Evolutionary conservation across 1,140 invertebrate species (phyloP), one percentile per base, ranked within the genome.

Genomic region (Drosophila lacteicornis): DNA sequence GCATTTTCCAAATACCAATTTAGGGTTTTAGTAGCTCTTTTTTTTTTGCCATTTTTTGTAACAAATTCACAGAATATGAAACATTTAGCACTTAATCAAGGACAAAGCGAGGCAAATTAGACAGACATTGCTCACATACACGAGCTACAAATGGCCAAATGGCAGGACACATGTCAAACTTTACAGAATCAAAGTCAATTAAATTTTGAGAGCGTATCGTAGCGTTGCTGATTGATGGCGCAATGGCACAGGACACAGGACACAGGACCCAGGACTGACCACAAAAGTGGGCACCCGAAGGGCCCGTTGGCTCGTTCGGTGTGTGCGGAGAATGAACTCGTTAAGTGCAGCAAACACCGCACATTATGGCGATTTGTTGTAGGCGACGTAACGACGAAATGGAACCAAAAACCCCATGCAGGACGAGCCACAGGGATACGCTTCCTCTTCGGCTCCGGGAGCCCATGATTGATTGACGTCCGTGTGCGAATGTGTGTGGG

Each of bases 301-400:
- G 38, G 42, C 15, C 22, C 13, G 57, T 12, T 47, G 47, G 40
- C 11, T 36, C 33, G 6, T 25, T 7, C 3, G 15, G 43, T 13
- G 49, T 12, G 19, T 63, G 38, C 38, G 50, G 45, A 46, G 75
- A 42, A 60, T 70, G 50, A 58, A 47, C 79, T 82, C 75, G 83
- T 86, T 86, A 86, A 86, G 75, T 87, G 83, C 80, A 87, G 70
- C 76, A 87, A 86, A 86, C 80, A 80, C 83, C 76, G 63, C 80
- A 86, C 76, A 86, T 86, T 86, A 86, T 76, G 83, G 55, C 79
- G 82, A 76, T 86, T 79, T 77, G 59, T 69, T 86, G 75, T 63
- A 85, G 65, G 56, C 77, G 36, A 60, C 71, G 71, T 61, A 70
- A 56, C 55, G 61, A 73, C 45, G 79, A 66, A 82, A 68, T 82